Base-by-base conservation (phyloP, 2,888 invertebrate genomes). In the Catocala fraxini region DNA sequence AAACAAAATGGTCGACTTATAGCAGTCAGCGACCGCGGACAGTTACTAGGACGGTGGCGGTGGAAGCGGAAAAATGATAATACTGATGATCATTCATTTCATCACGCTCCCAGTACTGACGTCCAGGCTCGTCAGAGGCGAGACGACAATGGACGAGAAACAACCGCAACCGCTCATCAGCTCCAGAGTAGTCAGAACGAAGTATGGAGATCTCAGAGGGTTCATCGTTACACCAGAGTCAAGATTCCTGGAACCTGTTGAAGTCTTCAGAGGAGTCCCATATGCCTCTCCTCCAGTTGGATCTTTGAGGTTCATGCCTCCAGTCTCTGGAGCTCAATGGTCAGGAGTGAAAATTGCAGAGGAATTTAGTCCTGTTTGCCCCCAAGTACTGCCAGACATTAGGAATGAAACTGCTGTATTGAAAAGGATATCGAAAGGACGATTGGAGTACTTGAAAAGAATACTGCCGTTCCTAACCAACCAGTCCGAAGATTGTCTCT, bases 401-500 rank as follows among this genome's bases (percentile, higher is more conserved):
- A 95, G 96, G 83, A 98, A 98, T 87, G 97, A 97, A 88, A 97
- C 97, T 51, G 96, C 97, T 43, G 97, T 97, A 6, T 90, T 98
- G 75, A 96, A 96, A 84, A 95, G 96, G 83, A 98, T 99, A 97
- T 98, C 99, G 7, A 96, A 96, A 80, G 99, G 98, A 33, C 95
- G 99, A 70, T 94, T 98, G 83, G 98, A 98, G 86, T 98, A 98
- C 87, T 95, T 99, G 81, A 97, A 97, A 89, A 96, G 98, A 81
- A 95, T 99, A 89, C 92, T 98, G 80, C 98, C 98, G 47, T 97
- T 97, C 88, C 95, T 99, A 77, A 96, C 96, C 77, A 97, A 98
- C 88, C 99, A 99, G 94, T 98, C 97, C 75, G 99, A 99, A 95
- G 99, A 99, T 94, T 99, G 99, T 87, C 96, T 99, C 69, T 99